phyloP scores from a whole-genome alignment of 1,140 invertebrate genomes.

The Kradibia gibbosae region DNA sequence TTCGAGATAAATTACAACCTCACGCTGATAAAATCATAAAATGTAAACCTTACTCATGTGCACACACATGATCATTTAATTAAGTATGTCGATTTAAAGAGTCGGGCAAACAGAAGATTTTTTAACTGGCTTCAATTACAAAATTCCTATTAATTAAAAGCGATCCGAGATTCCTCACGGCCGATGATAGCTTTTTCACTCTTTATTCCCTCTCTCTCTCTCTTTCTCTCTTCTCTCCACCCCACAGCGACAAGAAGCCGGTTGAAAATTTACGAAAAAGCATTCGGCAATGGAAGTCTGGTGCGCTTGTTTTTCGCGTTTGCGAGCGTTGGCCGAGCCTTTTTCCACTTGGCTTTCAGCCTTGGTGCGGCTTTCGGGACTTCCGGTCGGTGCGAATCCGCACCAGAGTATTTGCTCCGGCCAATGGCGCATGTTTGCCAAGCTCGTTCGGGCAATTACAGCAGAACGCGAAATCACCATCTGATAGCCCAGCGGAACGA shows the following conservation, averaged over 20 bases:
- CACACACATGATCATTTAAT: neutral
- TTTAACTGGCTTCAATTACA: slow-evolving; percentile 28
- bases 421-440: slow-evolving; percentile 55
- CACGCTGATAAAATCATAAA: neutral
- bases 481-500: slow-evolving; percentile 23
- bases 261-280: neutral
- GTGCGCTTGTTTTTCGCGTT: neutral
- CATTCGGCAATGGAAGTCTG: neutral
- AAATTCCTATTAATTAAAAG: slow-evolving; percentile 31
- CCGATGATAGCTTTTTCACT: no score
- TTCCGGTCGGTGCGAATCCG: no score
- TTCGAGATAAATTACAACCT: neutral
- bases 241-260: no score
- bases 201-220: no score
- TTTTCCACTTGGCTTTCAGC: neutral
- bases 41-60: neutral
- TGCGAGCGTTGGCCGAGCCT: neutral
- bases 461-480: neutral
- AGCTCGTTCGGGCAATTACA: slow-evolving; percentile 58
- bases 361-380: neutral
- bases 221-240: neutral
- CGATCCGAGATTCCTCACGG: no score
- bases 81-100: neutral
- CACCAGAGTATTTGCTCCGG: slow-evolving; percentile 56
- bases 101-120: neutral